Evolutionary conservation across 2,888 invertebrate species (phyloP), one percentile per base, ranked within the genome.

Genomic region (Heliothis peltigera): DNA sequence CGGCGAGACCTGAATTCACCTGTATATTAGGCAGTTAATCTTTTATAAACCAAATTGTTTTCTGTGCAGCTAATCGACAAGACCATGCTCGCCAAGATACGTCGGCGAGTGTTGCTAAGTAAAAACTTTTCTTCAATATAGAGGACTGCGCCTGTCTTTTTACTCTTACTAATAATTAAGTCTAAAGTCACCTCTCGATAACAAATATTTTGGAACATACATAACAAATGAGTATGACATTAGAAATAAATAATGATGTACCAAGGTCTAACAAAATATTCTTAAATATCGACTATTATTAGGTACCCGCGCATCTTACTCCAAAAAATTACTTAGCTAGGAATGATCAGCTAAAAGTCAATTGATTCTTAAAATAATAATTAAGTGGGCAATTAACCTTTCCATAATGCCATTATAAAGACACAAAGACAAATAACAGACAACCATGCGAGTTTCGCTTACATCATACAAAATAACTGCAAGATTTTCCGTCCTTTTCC

Each of bases 211-310:
- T 35, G 39, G 10, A 4, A 15, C n/a, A 39, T 10, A 39, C 8
- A 39, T 39, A 35, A 35, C 35, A 35, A 35, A 39, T 39, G 39
- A 39, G 39, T 39, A 39, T 39, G 39, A 39, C 39, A 39, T 39
- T 10, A 39, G 15, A 48, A 17, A 35, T 54, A 59, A 64, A 67
- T 59, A 46, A 57, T 60, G 65, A 75, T 21, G 61, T 55, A 61
- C 51, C 76, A 80, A 79, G 75, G 74, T 77, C 70, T 79, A 79
- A 80, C 80, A 80, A 77, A 79, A 56, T 65, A 65, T 55, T 77
- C 63, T 54, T 59, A 28, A 28, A 28, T 28, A 28, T 28, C 10
- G 10, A 10, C 28, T 28, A 10, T 28, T 28, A 8, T 10, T 35
- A 15, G 4, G 2, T 8, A 35, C 35, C 15, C 15, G 5, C 15